These are phyloP conservation scores for Daktulosphaira vitifoliae DNA, from an alignment of 1,140 invertebrate genomes.

Conservation along the genomic window DNA sequence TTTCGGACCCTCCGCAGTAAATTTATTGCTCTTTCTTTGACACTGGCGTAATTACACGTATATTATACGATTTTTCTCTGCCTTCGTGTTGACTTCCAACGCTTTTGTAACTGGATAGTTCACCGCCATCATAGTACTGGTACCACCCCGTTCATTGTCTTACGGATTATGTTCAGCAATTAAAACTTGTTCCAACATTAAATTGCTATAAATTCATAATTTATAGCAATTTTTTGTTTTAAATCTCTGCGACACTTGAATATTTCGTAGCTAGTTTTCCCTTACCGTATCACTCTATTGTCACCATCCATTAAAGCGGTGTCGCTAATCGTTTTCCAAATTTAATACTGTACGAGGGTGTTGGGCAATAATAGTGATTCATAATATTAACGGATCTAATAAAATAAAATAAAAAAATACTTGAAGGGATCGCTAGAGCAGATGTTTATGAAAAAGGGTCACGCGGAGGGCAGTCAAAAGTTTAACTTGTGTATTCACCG, in stretches of 20 bases:
- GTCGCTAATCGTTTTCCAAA: neutral
- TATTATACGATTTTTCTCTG: conserved; percentile 19
- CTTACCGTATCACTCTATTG: too few species aligned
- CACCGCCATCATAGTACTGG: too few species aligned
- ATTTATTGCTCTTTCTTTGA: conserved; percentile 17
- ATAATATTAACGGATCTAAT: neutral
- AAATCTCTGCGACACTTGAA: too few species aligned
- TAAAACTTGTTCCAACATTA: too few species aligned
- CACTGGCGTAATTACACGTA: neutral
- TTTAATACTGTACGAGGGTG: neutral
- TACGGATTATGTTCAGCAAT: too few species aligned
- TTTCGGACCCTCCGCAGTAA: conserved; percentile 5
- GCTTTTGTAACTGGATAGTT: too few species aligned
- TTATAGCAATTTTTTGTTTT: too few species aligned
- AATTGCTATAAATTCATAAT: too few species aligned
- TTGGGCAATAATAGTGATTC: neutral
- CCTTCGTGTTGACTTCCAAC: conserved; percentile 4
- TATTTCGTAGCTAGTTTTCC: too few species aligned
- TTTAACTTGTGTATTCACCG: conserved; percentile 10
- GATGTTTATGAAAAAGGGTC: conserved; percentile 24
- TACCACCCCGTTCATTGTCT: too few species aligned
- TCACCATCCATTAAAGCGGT: neutral
- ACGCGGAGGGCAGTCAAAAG: neutral
- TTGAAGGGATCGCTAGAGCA: neutral
- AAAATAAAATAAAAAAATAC: neutral